phyloP scores from a whole-genome alignment of 2,888 invertebrate species.

The Macaria liturata region DNA sequence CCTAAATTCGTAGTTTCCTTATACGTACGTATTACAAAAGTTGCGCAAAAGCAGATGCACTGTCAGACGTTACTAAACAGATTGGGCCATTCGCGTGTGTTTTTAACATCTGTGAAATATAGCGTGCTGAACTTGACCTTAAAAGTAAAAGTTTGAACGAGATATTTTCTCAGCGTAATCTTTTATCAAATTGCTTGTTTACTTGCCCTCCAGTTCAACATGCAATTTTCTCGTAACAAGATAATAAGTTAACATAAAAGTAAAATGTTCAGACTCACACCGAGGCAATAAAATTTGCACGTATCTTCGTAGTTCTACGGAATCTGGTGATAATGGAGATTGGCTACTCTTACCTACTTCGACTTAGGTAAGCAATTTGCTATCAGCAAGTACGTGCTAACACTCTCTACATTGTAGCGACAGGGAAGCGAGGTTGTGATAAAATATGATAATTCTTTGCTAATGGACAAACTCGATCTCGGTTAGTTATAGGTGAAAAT shows the following conservation, averaged over 20 bases:
- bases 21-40: constrained; percentile 49
- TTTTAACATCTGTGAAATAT: constrained; percentile 15
- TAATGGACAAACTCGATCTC: neutral
- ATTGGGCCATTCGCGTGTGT: constrained; percentile 50
- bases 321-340: constrained; percentile 2
- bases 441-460: constrained; percentile 5
- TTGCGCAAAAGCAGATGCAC: constrained; percentile 59
- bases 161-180: neutral
- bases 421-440: constrained; percentile 4
- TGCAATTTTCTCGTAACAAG: neutral
- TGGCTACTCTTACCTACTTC: neutral
- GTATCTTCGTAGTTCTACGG: neutral
- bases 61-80: constrained; percentile 53
- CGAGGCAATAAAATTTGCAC: neutral
- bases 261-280: no score
- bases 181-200: neutral
- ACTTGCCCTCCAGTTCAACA: neutral
- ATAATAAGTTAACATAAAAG: neutral
- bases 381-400: constrained; percentile 8
- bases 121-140: constrained; percentile 7
- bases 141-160: constrained; percentile 1
- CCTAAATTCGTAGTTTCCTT: constrained; percentile 47
- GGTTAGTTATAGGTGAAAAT: neutral
- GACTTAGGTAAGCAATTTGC: constrained; percentile 1
- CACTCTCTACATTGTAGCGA: constrained; percentile 6